Evolutionary conservation across 2,797 vertebrate species (phyloP).

Genomic region (Eulemur mongoz): DNA sequence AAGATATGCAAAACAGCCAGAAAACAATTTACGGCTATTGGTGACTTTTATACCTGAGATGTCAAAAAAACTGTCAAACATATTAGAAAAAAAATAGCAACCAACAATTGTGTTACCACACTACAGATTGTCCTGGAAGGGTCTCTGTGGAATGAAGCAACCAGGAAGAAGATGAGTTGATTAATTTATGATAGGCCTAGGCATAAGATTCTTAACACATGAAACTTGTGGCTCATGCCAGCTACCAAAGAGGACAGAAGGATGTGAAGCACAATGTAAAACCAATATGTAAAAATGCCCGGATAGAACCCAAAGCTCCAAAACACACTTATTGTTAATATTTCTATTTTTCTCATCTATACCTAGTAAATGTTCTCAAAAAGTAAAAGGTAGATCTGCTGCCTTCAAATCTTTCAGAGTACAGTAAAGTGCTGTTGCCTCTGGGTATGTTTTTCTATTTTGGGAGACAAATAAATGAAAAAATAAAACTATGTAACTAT

Average conservation of each 20-base stretch:
- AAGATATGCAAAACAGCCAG: conserved; percentile 65
- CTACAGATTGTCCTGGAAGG: conserved; percentile 32
- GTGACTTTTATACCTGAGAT: conserved; percentile 64
- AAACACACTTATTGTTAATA: not conserved
- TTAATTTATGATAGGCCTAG: conserved; percentile 40
- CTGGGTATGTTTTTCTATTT: not conserved
- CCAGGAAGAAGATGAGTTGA: conserved; percentile 46
- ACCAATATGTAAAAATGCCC: not conserved
- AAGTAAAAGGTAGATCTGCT: not conserved
- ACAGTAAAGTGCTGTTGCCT: not conserved
- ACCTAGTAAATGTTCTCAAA: not conserved
- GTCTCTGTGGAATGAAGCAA: conserved; percentile 57
- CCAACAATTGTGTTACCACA: not conserved
- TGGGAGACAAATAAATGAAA: not conserved
- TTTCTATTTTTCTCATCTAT: conserved; percentile 29
- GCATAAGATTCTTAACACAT: not conserved
- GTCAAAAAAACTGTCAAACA: conserved; percentile 73
- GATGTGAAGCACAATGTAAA: not conserved
- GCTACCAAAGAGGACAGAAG: not conserved
- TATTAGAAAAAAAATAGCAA: conserved; percentile 71
- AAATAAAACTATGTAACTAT: not conserved
- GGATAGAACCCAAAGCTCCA: not conserved
- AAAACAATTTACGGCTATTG: conserved; percentile 66
- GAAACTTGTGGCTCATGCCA: not conserved
- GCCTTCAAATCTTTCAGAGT: not conserved